Percentiles rank a stretch among this genome's conserved stretches.
Conservation (phyloP, 2,888 invertebrate genomes). For the Drosophila tanythrix region DNA sequence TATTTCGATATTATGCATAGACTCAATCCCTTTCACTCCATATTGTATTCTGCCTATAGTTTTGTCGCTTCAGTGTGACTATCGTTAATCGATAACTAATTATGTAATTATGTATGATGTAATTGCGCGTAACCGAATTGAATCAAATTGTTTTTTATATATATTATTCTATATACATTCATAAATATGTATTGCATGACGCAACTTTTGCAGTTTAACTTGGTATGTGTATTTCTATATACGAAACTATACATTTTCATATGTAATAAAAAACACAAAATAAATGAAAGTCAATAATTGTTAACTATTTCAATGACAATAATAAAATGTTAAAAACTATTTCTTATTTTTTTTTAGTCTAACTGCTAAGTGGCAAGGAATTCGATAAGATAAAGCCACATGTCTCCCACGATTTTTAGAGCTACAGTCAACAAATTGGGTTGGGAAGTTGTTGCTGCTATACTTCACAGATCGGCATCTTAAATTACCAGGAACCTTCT, state of each 20-base stretch:
- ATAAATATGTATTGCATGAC: slow-evolving; percentile 25
- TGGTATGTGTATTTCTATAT: slow-evolving; percentile 45
- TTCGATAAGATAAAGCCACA: not conserved
- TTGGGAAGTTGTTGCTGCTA: not conserved
- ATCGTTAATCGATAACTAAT: slow-evolving; percentile 31
- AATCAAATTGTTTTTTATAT: slow-evolving; percentile 15
- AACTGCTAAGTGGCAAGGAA: not conserved
- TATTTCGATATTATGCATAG: slow-evolving; percentile 1
- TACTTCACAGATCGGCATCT: not conserved
- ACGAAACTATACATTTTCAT: slow-evolving; percentile 40
- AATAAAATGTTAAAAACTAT: slow-evolving; percentile 77
- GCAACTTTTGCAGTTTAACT: slow-evolving; percentile 37
- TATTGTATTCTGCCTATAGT: slow-evolving; percentile 17
- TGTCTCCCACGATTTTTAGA: too few relatives aligned
- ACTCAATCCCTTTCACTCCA: not conserved
- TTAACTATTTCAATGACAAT: slow-evolving; percentile 84
- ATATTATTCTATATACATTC: slow-evolving; percentile 25
- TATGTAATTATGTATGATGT: slow-evolving; percentile 15
- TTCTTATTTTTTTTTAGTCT: not conserved
- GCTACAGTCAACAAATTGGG: not conserved
- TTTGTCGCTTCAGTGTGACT: slow-evolving; percentile 33
- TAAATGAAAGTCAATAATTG: slow-evolving; percentile 67
- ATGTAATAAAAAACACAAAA: slow-evolving; percentile 47
- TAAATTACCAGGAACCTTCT: not conserved
- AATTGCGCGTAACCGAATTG: slow-evolving; percentile 20